phyloP scores from a whole-genome alignment of 2,113 vertebrate species.

The Chelonoidis abingdonii region DNA sequence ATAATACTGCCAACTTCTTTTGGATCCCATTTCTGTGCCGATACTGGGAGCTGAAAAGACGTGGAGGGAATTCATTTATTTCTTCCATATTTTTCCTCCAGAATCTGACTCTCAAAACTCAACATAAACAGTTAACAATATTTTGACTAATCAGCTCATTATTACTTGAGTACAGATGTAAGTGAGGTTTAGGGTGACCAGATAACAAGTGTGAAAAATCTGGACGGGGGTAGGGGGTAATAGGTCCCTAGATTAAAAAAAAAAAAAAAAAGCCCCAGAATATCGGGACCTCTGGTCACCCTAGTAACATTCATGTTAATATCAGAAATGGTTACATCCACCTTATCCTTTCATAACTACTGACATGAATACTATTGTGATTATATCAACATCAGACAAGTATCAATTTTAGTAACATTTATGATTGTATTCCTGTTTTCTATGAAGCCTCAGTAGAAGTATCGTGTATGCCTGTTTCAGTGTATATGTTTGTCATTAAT shows the following conservation, averaged over 20 bases:
- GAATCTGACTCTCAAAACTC: background rate
- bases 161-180: background rate
- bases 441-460: background rate
- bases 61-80: background rate
- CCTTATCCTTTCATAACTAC: background rate
- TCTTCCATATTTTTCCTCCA: background rate
- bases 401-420: background rate
- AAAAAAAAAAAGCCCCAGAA: no score
- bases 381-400: background rate
- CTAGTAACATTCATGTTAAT: background rate
- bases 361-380: background rate
- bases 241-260: no score
- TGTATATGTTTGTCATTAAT: background rate
- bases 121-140: background rate
- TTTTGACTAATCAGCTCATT: background rate
- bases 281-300: no score
- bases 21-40: background rate
- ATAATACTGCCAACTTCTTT: no score
- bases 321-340: background rate
- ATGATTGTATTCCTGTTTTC: background rate
- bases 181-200: background rate
- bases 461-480: background rate
- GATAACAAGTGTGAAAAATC: no score
- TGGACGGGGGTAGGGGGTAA: no score
- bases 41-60: background rate